A percentile compares a stretch with the other conserved stretches of the same genome.
Evolutionary conservation across 2,113 vertebrate species (phyloP).

Genomic region (Amazona guildingii): DNA sequence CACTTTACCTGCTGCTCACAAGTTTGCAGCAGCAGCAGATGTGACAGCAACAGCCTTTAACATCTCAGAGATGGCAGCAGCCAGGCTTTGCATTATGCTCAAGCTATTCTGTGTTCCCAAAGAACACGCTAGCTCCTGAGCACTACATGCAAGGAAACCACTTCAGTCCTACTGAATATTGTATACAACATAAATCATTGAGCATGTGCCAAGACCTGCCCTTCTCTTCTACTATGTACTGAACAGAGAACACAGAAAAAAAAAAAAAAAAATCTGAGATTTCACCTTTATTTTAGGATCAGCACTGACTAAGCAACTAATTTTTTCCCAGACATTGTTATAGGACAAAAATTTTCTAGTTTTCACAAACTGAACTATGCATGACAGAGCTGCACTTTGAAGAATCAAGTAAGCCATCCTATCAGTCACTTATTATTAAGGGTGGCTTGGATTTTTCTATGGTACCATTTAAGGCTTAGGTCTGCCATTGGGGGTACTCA

Average conservation of each 20-base stretch:
- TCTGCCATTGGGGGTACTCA: slow-evolving; percentile 5
- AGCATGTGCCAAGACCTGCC: neutral
- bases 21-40: slow-evolving; percentile 14
- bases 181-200: slow-evolving; percentile 51
- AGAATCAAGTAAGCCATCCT: neutral
- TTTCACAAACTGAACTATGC: neutral
- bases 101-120: neutral
- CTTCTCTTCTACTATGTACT: neutral
- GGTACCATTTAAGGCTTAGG: neutral
- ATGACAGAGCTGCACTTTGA: neutral
- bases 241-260: neutral
- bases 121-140: neutral
- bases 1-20: neutral
- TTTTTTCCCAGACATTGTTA: neutral
- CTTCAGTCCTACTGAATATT: slow-evolving; percentile 39
- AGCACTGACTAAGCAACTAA: slow-evolving; percentile 25
- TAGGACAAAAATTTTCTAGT: slow-evolving; percentile 3
- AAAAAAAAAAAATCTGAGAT: neutral
- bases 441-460: neutral
- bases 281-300: slow-evolving; percentile 46
- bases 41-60: slow-evolving; percentile 13
- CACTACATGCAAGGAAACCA: neutral
- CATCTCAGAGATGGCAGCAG: neutral
- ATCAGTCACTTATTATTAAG: neutral
- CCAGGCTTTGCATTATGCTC: neutral